Percentiles rank a stretch among this genome's conserved stretches.
Conservation (phyloP, 2,888 invertebrate species). For the Mimumesa dahlbomi region DNA sequence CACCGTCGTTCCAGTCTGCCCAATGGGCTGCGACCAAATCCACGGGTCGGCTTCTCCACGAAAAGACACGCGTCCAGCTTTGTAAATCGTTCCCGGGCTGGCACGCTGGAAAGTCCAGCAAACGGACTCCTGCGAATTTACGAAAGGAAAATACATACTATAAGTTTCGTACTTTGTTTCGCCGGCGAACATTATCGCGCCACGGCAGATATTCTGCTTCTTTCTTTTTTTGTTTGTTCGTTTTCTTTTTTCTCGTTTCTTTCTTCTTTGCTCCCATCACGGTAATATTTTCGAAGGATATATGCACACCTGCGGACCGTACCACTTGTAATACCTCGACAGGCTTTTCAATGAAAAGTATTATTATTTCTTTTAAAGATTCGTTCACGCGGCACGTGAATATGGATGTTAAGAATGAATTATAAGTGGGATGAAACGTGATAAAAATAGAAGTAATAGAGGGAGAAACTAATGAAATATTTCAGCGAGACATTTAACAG, state of each 20-base stretch:
- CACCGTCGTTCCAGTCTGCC: slow-evolving; percentile 67
- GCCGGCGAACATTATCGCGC: slow-evolving; percentile 34
- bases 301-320: slow-evolving; percentile 38
- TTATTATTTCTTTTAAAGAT: too few relatives aligned
- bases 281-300: slow-evolving; percentile 25
- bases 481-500: too few relatives aligned
- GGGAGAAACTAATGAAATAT: too few relatives aligned
- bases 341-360: slow-evolving; percentile 15
- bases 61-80: slow-evolving; percentile 63
- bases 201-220: slow-evolving; percentile 5
- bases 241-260: background rate
- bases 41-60: slow-evolving; percentile 53
- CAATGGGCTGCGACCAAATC: slow-evolving; percentile 69
- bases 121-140: slow-evolving; percentile 44
- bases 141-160: slow-evolving; percentile 39
- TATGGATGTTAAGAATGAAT: too few relatives aligned
- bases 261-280: background rate
- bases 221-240: background rate
- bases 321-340: slow-evolving; percentile 23
- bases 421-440: too few relatives aligned
- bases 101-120: slow-evolving; percentile 21
- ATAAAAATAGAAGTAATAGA: too few relatives aligned
- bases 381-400: too few relatives aligned
- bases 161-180: slow-evolving; percentile 52
- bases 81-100: slow-evolving; percentile 57